Base-by-base conservation (phyloP, 2,797 vertebrate genomes). In the Rhodeus uyekii region DNA sequence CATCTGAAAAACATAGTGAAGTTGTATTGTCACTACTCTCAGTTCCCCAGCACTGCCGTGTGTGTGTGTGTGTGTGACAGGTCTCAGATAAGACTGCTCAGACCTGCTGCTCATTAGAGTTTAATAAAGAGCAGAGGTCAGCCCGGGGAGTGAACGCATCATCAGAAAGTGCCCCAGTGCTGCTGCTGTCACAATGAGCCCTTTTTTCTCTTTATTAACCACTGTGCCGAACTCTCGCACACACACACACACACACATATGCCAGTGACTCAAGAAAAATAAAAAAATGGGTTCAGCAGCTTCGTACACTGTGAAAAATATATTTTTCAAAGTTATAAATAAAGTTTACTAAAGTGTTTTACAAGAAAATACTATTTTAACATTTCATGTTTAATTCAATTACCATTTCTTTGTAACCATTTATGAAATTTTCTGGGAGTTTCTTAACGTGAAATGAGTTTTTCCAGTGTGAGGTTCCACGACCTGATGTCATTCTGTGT, bases 101-200 rank as follows among this genome's bases (percentile, higher is more conserved):
- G 80, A 77, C 18, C 83, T 83, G 86, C 83, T 82, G 82, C 81
- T 88, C 86, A 89, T 90, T 89, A 87, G 74, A 83, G 76, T 86
- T 87, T 87, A 87, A 84, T 86, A 84, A 87, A 83, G 81, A 84
- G 78, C 81, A 84, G 83, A 87, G 89, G 88, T 88, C 88, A 89
- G 78, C 74, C 76, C 0, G 29, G 61, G 84, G 76, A 61, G 39
- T 50, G 18, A 71, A 79, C 61, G 22, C 84, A 90, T 86, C 83
- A 84, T 82, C 75, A 84, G 83, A 76, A 22, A 64, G 72, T 27
- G 22, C 42, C 76, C 78, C 13, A 19, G 71, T 69, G 46, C 55
- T 61, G 69, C 58, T 69, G 48, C 82, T 82, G 82, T 87, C 84
- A 89, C 86, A 89, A 87, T 78, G 81, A 75, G 42, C 55, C 77